Evolutionary conservation across 2,888 invertebrate genomes (phyloP).

Genomic region (Drosophila sordidula): DNA sequence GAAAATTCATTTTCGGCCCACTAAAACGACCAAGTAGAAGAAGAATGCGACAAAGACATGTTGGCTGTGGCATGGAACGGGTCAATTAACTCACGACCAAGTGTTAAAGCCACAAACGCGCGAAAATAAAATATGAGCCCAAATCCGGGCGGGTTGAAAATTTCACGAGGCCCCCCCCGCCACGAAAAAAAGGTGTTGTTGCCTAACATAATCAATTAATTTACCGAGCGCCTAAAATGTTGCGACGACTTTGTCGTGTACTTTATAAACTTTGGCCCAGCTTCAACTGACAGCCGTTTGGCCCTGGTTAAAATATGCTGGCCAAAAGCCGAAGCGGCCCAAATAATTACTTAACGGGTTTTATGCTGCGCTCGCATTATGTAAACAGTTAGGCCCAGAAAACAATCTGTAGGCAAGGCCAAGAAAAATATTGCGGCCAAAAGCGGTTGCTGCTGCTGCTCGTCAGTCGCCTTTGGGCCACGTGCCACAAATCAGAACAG

Average conservation of each 20-base stretch:
- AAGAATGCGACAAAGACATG: constrained; percentile 24
- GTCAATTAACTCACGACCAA: constrained; percentile 36
- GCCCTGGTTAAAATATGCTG: background rate
- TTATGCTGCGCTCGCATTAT: constrained; percentile 66
- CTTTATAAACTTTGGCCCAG: constrained; percentile 49
- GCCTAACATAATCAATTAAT: constrained; percentile 60
- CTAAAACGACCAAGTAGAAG: too few species aligned
- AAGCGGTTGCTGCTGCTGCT: constrained; percentile 17
- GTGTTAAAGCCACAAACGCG: constrained; percentile 43
- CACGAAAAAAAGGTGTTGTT: constrained; percentile 49
- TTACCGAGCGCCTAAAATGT: constrained; percentile 55
- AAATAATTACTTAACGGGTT: constrained; percentile 72
- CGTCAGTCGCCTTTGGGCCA: constrained; percentile 36
- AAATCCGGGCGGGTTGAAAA: constrained; percentile 2
- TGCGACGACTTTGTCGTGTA: constrained; percentile 55
- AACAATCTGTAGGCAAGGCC: constrained; percentile 24
- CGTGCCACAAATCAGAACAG: constrained; percentile 48
- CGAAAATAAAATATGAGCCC: constrained; percentile 37
- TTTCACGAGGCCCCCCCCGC: background rate
- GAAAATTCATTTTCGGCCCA: constrained; percentile 26
- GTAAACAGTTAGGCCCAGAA: constrained; percentile 50
- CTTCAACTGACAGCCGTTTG: too few species aligned
- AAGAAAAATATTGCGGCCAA: constrained; percentile 52
- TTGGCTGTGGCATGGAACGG: constrained; percentile 5
- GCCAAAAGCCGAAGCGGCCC: constrained; percentile 27